A percentile compares a stretch with the other conserved stretches of the same genome.
phyloP scores from a whole-genome alignment of 2,797 vertebrate genomes.

The Poeciliopsis infans region DNA sequence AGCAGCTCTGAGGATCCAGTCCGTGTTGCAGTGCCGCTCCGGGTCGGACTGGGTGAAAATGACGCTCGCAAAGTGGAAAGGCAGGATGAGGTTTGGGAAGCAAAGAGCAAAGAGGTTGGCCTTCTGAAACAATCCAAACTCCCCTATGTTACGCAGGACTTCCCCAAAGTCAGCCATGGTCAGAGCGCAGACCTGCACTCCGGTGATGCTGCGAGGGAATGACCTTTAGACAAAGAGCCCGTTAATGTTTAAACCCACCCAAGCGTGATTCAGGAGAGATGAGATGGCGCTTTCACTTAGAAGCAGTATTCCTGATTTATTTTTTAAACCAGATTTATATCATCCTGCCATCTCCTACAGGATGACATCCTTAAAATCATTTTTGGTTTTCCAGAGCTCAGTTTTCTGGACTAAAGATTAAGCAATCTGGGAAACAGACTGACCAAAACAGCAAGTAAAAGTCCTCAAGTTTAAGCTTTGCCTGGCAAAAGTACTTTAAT shows the following conservation, averaged over 20 bases:
- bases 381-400: neutral
- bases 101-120: constrained; percentile 70
- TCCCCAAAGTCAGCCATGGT: constrained; percentile 78
- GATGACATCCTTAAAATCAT: neutral
- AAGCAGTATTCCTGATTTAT: neutral
- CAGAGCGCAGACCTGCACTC: neutral
- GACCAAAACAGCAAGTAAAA: neutral
- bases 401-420: neutral
- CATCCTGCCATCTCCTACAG: neutral
- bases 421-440: neutral
- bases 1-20: constrained; percentile 78
- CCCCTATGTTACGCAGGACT: constrained; percentile 75
- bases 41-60: constrained; percentile 47
- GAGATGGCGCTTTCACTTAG: constrained; percentile 8
- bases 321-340: neutral
- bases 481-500: neutral
- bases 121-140: constrained; percentile 84
- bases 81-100: constrained; percentile 66
- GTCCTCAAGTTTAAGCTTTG: neutral
- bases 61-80: constrained; percentile 77
- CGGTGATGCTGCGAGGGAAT: neutral
- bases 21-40: constrained; percentile 80
- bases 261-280: neutral
- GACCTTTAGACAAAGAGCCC: constrained; percentile 24
- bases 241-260: constrained; percentile 29